Conservation (phyloP, 2,888 invertebrate species). For the Amphimallon solstitiale region DNA sequence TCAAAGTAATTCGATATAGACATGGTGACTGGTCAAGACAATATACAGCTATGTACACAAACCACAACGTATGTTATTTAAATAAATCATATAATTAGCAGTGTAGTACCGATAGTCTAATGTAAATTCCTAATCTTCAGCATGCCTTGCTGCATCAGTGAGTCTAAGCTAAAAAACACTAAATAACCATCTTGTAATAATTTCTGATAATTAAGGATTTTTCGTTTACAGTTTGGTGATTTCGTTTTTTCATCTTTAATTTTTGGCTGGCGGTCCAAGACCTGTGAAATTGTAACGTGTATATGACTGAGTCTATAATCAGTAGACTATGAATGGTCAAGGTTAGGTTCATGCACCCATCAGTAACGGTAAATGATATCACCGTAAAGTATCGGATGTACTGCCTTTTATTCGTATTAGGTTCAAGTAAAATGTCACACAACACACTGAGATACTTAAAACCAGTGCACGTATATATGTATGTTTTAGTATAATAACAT, state of each 20-base stretch:
- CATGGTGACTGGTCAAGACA: no score
- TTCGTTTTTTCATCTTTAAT: slow-evolving; percentile 20
- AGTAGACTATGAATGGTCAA: slow-evolving; percentile 41
- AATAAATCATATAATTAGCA: no score
- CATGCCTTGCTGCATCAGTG: neutral
- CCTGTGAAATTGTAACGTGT: slow-evolving; percentile 24
- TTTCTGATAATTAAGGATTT: slow-evolving; percentile 18
- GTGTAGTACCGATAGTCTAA: no score
- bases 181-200: slow-evolving; percentile 9
- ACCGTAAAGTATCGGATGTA: slow-evolving; percentile 35
- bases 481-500: no score
- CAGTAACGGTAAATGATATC: slow-evolving; percentile 36
- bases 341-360: slow-evolving; percentile 39
- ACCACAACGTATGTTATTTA: no score
- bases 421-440: slow-evolving; percentile 21
- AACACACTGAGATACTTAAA: slow-evolving; percentile 13
- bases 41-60: no score
- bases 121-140: no score
- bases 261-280: slow-evolving; percentile 20
- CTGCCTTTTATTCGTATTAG: slow-evolving; percentile 29
- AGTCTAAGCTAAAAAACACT: neutral
- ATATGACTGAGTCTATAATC: slow-evolving; percentile 14
- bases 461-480: slow-evolving; percentile 16
- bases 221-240: slow-evolving; percentile 10
- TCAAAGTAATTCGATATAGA: no score